These are phyloP conservation scores for Macrophya annulata DNA, from an alignment of 2,888 invertebrate species.

Conservation along the genomic window DNA sequence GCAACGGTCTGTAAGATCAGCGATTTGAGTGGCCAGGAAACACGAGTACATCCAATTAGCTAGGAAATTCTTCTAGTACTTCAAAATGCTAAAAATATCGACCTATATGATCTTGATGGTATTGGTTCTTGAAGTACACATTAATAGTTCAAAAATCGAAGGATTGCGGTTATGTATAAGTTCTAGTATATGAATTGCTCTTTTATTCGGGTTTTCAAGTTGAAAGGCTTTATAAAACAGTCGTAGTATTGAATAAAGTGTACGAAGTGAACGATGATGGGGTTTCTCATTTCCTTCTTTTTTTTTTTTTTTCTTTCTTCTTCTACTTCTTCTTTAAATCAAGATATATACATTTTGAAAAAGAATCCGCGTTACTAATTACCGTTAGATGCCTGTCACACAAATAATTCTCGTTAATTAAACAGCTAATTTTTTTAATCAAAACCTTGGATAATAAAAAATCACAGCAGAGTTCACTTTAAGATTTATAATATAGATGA, in stretches of 20 bases:
- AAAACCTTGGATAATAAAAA: too few species aligned
- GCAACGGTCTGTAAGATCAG: conserved; percentile 12
- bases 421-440: not conserved
- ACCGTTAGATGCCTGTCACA: too few species aligned
- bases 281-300: not conserved
- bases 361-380: not conserved
- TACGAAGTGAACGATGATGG: not conserved
- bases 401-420: too few species aligned
- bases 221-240: not conserved
- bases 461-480: too few species aligned
- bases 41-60: conserved; percentile 20
- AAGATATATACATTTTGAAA: not conserved
- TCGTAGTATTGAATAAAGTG: not conserved
- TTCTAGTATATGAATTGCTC: not conserved
- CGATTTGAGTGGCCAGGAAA: not conserved
- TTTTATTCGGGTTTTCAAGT: not conserved
- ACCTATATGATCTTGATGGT: not conserved
- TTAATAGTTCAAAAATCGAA: not conserved
- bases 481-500: too few species aligned
- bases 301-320: not conserved
- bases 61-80: not conserved
- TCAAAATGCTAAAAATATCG: conserved; percentile 6
- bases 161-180: not conserved
- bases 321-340: not conserved
- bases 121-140: not conserved